Conservation (phyloP, 2,113 vertebrate genomes). For the Rynchops niger region DNA sequence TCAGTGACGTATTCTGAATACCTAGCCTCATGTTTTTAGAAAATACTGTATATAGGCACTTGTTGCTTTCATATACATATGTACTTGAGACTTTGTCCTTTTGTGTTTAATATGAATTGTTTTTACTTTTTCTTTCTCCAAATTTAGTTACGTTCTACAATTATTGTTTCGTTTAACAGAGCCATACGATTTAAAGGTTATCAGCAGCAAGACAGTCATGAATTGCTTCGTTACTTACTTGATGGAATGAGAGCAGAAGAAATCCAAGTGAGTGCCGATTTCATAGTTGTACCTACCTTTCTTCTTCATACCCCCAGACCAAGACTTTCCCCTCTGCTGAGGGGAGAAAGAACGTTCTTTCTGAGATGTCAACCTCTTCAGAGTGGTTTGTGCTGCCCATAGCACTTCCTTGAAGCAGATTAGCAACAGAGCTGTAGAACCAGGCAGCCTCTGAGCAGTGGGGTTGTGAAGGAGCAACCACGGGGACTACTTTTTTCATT, state of each 20-base stretch:
- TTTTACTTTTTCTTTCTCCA: not conserved
- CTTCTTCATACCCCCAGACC: not conserved
- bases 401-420: not conserved
- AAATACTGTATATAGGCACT: not conserved
- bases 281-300: not conserved
- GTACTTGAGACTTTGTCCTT: not conserved
- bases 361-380: not conserved
- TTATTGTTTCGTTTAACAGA: constrained; percentile 65
- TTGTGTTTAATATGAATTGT: not conserved
- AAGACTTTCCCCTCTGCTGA: not conserved
- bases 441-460: not conserved
- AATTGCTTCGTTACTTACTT: constrained; percentile 92
- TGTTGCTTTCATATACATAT: not conserved
- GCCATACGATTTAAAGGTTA: constrained; percentile 94
- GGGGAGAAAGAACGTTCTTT: not conserved
- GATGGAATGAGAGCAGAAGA: constrained; percentile 96
- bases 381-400: not conserved
- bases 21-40: not conserved
- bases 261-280: constrained; percentile 76
- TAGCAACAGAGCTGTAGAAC: not conserved
- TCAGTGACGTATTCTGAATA: not conserved
- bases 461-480: not conserved
- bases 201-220: constrained; percentile 98
- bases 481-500: not conserved
- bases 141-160: not conserved